These are phyloP conservation scores for Sapayoa aenigma DNA, from an alignment of 2,113 vertebrate species.

Conservation along the genomic window DNA sequence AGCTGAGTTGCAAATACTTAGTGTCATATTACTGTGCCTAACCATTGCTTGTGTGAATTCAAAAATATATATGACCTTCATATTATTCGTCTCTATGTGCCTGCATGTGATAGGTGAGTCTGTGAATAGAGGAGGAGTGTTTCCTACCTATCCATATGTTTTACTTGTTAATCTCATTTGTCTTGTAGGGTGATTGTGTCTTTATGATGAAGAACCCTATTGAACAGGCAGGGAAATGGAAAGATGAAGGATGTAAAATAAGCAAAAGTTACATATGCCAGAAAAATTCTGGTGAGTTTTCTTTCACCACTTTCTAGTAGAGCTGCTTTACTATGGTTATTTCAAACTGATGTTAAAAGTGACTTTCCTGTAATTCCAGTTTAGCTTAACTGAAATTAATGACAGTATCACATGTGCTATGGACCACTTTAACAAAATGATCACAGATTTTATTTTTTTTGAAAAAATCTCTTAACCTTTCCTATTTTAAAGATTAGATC, in stretches of 20 bases:
- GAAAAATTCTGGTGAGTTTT: constrained; percentile 76
- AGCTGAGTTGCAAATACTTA: not conserved
- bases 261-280: constrained; percentile 83
- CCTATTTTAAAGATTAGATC: not conserved
- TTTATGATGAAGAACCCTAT: constrained; percentile 59
- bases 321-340: not conserved
- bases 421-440: not conserved
- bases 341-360: not conserved
- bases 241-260: constrained; percentile 76
- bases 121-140: not conserved
- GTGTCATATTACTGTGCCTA: not conserved
- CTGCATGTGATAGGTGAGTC: not conserved
- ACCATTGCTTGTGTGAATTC: not conserved
- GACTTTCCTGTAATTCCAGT: not conserved
- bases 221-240: constrained; percentile 78
- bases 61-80: not conserved
- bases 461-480: not conserved
- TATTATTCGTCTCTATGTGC: not conserved
- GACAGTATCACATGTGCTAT: not conserved
- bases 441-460: not conserved
- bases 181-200: constrained; percentile 77
- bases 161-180: not conserved
- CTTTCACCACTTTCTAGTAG: not conserved
- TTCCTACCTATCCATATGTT: not conserved
- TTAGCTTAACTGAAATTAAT: not conserved